Evolutionary conservation across 2,888 invertebrate species (phyloP).

Genomic region (Tipula helvola): DNA sequence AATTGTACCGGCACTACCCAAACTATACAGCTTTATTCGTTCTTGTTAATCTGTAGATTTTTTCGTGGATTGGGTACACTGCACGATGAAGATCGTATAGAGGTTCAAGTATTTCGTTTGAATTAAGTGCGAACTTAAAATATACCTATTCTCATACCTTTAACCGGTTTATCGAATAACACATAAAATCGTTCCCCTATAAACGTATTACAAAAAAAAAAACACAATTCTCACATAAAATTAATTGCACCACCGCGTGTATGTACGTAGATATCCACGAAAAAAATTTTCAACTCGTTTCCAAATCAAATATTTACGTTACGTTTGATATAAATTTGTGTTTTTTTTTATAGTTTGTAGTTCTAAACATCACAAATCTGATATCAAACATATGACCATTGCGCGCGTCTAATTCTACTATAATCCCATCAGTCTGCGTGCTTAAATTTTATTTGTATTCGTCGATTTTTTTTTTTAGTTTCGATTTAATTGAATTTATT

Average conservation of each 20-base stretch:
- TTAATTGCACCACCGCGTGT: background rate
- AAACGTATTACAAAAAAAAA: too few species aligned
- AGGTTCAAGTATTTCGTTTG: too few species aligned
- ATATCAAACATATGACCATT: constrained; percentile 4
- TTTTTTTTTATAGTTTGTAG: background rate
- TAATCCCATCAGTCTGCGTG: background rate
- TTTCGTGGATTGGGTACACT: too few species aligned
- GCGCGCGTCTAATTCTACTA: background rate
- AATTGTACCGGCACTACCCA: too few species aligned
- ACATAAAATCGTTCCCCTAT: too few species aligned
- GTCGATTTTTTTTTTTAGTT: background rate
- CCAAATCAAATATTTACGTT: background rate
- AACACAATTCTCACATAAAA: background rate
- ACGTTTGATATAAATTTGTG: background rate
- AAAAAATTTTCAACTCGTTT: background rate
- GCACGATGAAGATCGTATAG: too few species aligned
- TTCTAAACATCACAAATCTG: background rate
- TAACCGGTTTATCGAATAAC: too few species aligned
- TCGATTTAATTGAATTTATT: background rate
- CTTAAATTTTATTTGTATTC: background rate
- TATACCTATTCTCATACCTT: too few species aligned
- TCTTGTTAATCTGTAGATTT: too few species aligned
- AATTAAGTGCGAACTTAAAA: too few species aligned
- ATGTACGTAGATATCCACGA: background rate
- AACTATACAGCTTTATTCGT: too few species aligned